These are phyloP conservation scores for Drosophila pachea DNA, from an alignment of 1,140 invertebrate genomes.

Conservation along the genomic window DNA sequence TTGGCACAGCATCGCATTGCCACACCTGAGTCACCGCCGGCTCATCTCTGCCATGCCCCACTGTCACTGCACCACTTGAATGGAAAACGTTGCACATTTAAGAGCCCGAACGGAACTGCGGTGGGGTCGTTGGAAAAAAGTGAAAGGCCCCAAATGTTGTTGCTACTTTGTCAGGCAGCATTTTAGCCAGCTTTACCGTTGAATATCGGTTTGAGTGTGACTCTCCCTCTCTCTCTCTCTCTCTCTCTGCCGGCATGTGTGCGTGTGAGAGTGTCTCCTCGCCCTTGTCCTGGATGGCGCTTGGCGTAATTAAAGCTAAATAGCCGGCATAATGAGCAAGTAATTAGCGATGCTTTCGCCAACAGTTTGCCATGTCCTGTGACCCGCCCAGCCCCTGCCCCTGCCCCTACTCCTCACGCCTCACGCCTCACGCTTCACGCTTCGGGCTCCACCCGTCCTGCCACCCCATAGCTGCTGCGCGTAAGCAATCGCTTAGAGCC, in stretches of 20 bases:
- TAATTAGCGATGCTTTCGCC: conserved; percentile 74
- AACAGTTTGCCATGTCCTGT: conserved; percentile 43
- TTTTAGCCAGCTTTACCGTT: conserved; percentile 60
- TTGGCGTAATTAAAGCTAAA: conserved; percentile 78
- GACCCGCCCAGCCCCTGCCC: conserved; percentile 1
- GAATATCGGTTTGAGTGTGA: conserved; percentile 45
- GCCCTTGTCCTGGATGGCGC: conserved; percentile 63
- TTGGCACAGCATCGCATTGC: conserved; percentile 43
- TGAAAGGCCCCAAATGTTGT: conserved; percentile 63
- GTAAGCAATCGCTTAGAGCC: neutral
- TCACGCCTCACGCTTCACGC: neutral
- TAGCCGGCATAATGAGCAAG: conserved; percentile 78
- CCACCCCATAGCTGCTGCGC: too few species aligned
- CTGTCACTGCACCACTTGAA: conserved; percentile 40
- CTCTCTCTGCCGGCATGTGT: conserved; percentile 7
- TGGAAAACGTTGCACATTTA: conserved; percentile 68
- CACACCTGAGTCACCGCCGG: conserved; percentile 11
- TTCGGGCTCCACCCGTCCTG: neutral
- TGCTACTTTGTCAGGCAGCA: conserved; percentile 50
- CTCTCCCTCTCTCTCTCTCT: neutral
- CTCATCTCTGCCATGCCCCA: neutral
- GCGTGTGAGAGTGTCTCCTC: conserved; percentile 34
- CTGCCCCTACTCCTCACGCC: conserved; percentile 20
- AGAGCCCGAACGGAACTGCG: conserved; percentile 9
- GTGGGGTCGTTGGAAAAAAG: conserved; percentile 54